Evolutionary conservation across 2,888 invertebrate genomes (phyloP).

Genomic region (Lypha dubia): DNA sequence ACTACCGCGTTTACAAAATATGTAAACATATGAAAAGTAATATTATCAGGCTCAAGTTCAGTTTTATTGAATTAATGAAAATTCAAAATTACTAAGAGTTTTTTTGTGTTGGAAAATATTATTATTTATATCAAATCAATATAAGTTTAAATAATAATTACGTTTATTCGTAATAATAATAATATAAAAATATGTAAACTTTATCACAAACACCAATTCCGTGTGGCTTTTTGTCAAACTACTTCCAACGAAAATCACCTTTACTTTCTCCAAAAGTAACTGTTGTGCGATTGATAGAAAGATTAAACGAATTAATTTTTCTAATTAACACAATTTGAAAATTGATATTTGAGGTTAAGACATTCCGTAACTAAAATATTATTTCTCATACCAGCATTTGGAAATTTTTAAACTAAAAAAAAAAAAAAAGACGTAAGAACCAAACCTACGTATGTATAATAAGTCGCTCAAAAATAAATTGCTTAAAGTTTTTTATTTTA

Average conservation of each 20-base stretch:
- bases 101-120: too few relatives aligned
- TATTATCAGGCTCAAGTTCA: too few relatives aligned
- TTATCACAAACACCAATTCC: too few relatives aligned
- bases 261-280: conserved; percentile 2
- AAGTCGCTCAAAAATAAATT: background rate
- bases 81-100: too few relatives aligned
- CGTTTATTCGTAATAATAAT: too few relatives aligned
- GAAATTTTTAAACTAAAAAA: background rate
- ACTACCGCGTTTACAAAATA: too few relatives aligned
- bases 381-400: background rate
- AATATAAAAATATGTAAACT: too few relatives aligned
- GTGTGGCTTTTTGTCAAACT: background rate
- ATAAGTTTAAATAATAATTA: too few relatives aligned
- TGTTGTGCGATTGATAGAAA: conserved; percentile 1
- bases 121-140: too few relatives aligned
- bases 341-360: too few relatives aligned
- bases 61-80: too few relatives aligned
- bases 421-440: conserved; percentile 26
- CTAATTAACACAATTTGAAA: background rate
- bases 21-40: too few relatives aligned
- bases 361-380: background rate
- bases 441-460: background rate
- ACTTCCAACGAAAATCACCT: background rate
- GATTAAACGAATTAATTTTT: background rate
- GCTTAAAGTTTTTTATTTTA: background rate